phyloP scores from a whole-genome alignment of 2,113 vertebrate genomes.

The Nerophis ophidion region DNA sequence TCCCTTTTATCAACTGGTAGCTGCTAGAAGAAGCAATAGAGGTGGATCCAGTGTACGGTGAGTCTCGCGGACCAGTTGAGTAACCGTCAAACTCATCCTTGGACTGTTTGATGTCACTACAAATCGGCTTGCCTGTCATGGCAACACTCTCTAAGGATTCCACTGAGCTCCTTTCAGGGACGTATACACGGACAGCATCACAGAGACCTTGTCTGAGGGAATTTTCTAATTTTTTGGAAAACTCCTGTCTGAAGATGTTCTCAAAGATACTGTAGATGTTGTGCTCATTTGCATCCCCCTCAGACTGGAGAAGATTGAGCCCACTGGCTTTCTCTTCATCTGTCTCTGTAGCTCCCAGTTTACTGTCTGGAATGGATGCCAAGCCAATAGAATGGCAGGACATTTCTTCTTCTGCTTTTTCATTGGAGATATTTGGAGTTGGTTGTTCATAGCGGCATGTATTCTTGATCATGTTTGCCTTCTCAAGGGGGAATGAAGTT shows the following conservation, averaged over 20 bases:
- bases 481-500: not conserved
- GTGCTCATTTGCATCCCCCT: not conserved
- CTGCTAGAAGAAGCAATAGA: not conserved
- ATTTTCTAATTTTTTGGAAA: slow-evolving; percentile 8
- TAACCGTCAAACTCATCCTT: not conserved
- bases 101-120: not conserved
- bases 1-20: not conserved
- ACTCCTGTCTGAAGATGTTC: slow-evolving; percentile 8
- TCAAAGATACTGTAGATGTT: slow-evolving; percentile 9
- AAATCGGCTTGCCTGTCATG: not conserved
- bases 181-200: slow-evolving; percentile 1
- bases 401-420: not conserved
- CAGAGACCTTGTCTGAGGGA: not conserved
- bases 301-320: not conserved
- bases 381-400: not conserved
- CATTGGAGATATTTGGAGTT: not conserved
- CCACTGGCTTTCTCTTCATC: not conserved
- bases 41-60: not conserved
- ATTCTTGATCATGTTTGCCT: not conserved
- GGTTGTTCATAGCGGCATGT: not conserved
- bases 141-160: not conserved
- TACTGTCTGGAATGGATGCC: not conserved
- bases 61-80: not conserved
- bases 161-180: not conserved
- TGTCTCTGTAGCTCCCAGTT: not conserved